phyloP scores from a whole-genome alignment of 2,113 vertebrate species.

The Nycticryphes semicollaris region DNA sequence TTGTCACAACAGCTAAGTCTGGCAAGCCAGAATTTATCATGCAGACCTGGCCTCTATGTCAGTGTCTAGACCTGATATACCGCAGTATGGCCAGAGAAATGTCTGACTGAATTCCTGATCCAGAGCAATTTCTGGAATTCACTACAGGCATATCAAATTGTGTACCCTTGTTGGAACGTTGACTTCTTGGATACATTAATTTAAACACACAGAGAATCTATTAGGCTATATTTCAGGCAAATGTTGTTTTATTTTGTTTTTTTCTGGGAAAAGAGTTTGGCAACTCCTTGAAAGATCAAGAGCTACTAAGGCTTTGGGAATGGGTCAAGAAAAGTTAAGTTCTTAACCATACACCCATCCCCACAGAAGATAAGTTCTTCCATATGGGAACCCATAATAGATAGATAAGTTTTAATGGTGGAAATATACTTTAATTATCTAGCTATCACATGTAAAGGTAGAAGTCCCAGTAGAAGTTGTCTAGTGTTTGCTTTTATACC shows the following conservation, averaged over 20 bases:
- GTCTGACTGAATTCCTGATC: background rate
- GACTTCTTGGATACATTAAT: background rate
- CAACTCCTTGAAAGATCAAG: background rate
- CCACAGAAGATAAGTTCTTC: background rate
- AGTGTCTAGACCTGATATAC: background rate
- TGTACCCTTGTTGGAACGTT: background rate
- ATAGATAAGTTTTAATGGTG: background rate
- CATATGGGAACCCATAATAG: background rate
- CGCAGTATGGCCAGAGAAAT: background rate
- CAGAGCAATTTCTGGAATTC: background rate
- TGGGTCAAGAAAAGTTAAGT: background rate
- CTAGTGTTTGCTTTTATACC: background rate
- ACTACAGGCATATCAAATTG: background rate
- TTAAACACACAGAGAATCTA: background rate
- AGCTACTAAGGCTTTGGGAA: background rate
- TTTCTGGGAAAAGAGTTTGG: background rate
- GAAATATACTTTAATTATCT: background rate
- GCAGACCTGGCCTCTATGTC: background rate
- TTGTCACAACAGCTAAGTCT: background rate
- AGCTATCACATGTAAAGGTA: background rate
- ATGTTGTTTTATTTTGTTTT: background rate
- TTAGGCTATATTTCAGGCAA: background rate
- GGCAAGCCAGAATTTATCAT: background rate
- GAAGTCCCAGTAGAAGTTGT: background rate
- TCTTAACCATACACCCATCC: background rate